Percentiles rank a stretch among this genome's conserved stretches.
Evolutionary conservation across 2,797 vertebrate species (phyloP).

Genomic region (Diglossa cyanea): DNA sequence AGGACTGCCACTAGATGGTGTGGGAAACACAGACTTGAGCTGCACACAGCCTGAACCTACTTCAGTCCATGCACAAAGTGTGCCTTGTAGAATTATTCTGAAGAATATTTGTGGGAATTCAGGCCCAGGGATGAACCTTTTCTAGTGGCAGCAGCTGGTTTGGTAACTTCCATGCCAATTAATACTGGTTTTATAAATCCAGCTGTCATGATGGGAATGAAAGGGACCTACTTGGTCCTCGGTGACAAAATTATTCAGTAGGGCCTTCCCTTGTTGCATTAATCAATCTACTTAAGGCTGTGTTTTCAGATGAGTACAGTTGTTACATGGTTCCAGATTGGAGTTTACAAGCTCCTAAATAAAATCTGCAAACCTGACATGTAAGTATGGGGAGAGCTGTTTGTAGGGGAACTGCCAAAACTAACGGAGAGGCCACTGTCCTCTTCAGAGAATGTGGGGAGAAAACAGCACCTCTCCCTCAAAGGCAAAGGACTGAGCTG

Average conservation of each 20-base stretch:
- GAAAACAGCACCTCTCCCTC: not conserved
- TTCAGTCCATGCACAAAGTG: rapidly evolving
- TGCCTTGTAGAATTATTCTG: not conserved
- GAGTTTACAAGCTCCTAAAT: not conserved
- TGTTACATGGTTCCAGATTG: rapidly evolving
- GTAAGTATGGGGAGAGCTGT: too few species aligned
- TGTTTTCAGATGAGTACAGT: not conserved
- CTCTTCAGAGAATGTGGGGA: rapidly evolving
- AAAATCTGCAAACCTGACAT: not conserved
- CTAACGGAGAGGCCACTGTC: not conserved
- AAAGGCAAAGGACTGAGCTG: not conserved
- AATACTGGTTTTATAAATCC: not conserved
- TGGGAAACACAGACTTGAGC: not conserved
- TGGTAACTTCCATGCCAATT: rapidly evolving
- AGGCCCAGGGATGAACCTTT: not conserved
- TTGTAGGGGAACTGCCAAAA: not conserved
- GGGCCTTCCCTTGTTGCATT: not conserved
- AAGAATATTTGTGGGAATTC: not conserved
- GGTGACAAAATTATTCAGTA: not conserved
- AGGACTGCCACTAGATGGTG: slow-evolving; percentile 58
- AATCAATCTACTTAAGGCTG: not conserved
- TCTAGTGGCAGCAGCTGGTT: not conserved
- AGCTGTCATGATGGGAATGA: not conserved
- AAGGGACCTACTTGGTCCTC: not conserved
- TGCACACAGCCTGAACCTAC: rapidly evolving